These are phyloP conservation scores for Menidia menidia DNA, from an alignment of 2,797 vertebrate species.

Conservation along the genomic window DNA sequence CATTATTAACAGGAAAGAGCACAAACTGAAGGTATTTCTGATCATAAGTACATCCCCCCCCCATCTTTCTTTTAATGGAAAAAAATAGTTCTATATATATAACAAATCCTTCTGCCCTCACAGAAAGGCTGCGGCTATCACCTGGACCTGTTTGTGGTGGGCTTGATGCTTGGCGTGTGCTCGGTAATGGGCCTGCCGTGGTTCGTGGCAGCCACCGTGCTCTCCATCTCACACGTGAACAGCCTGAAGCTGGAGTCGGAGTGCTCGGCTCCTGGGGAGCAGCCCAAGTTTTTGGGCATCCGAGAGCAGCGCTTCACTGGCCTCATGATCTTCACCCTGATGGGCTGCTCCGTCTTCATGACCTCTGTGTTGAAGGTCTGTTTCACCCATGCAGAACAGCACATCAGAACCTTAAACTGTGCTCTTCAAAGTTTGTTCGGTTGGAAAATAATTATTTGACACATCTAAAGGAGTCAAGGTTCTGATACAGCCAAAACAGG, in stretches of 20 bases:
- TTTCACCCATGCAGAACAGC: too few species aligned
- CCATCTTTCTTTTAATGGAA: too few species aligned
- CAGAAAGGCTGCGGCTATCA: constrained; percentile 99
- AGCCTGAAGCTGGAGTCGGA: constrained; percentile 98
- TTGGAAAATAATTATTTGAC: too few species aligned
- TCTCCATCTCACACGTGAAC: constrained; percentile 98
- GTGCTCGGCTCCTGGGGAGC: constrained; percentile 97
- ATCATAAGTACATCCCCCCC: too few species aligned
- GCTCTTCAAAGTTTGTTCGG: too few species aligned
- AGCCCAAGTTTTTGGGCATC: constrained; percentile 98
- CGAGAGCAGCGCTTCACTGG: constrained; percentile 97
- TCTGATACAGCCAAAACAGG: too few species aligned
- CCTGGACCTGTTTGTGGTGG: constrained; percentile 96
- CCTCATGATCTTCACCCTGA: constrained; percentile 98
- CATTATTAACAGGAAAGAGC: constrained; percentile 99
- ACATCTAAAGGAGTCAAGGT: too few species aligned
- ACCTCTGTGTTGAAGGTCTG: constrained; percentile 94
- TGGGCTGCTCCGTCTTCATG: constrained; percentile 99
- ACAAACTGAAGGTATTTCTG: constrained; percentile 93
- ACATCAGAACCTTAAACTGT: too few species aligned
- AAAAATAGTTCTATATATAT: too few species aligned
- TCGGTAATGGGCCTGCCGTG: constrained; percentile 97
- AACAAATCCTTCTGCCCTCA: constrained; percentile 5
- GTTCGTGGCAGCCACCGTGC: constrained; percentile 98
- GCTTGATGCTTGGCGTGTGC: constrained; percentile 96